Base-by-base conservation (phyloP, 2,113 vertebrate species). In the Phyllostomus discolor region DNA sequence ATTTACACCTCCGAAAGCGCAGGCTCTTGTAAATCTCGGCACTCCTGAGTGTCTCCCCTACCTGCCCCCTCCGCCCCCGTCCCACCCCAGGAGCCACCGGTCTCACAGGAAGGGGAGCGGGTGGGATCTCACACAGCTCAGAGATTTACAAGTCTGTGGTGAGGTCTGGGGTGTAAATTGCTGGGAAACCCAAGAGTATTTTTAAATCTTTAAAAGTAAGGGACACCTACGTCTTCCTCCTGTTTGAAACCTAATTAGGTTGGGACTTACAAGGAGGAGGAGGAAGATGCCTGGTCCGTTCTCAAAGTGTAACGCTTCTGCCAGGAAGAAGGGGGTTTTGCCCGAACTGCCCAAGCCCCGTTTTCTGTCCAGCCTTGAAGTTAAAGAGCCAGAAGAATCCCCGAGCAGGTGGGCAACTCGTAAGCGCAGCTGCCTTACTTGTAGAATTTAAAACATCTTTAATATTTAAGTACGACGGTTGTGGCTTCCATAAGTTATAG, bases 111-210 rank as follows among this genome's bases (percentile, higher is more conserved):
- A 97, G 88, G 4, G 69, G 52, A 33, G 75, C n/a, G 64, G 62
- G 26, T 54, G 70, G 33, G 67, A 76, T 88, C 89, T 81, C 79
- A 94, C 82, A 94, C 78, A 95, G 62, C 59, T 91, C 64, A 19
- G 75, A 82, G 96, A 94, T 97, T 97, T 97, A 95, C 91, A 96
- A 87, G 93, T 94, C 93, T 94, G 91, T 93, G 83, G 66, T 90
- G 79, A 94, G 94, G 85, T 69, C 35, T 90, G 79, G 88, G 52
- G 95, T 97, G 96, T 97, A 92, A 98, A 97, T 96, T 96, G 89
- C 95, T 91, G 67, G 88, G 83, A 84, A 94, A 59, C 91, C 82
- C 95, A 69, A 62, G 91, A 94, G 91, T 59, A 12, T 83, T 72
- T 73, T 97, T 96, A 94, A 97, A 95, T 73, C 43, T 95, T 97